Conservation (phyloP, 2,113 vertebrate species). For the Falcunculus frontatus region DNA sequence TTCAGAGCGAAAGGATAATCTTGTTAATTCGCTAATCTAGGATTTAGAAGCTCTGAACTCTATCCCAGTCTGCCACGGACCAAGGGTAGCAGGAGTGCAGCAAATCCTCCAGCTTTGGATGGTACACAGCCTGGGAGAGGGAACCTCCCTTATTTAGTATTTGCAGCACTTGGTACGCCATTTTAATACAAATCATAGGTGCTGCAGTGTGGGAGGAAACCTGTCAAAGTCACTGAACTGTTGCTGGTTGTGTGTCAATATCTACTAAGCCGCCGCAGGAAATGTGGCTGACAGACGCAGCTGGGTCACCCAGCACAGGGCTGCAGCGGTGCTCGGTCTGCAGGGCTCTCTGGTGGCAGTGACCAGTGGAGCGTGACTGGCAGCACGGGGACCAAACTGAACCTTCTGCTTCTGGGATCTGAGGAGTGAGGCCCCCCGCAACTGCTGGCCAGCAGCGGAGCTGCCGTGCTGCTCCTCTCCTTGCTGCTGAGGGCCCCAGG, state of each 20-base stretch:
- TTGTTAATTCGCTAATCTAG: background rate
- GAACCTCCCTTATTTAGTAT: background rate
- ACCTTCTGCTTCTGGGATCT: background rate
- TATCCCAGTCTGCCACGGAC: accelerated
- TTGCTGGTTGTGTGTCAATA: background rate
- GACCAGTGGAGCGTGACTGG: background rate
- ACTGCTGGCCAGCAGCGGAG: background rate
- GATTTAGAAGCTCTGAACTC: background rate
- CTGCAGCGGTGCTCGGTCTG: accelerated
- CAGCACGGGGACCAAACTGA: accelerated
- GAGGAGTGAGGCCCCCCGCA: accelerated
- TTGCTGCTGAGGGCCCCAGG: background rate
- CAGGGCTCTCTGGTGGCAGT: background rate
- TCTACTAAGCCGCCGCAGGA: background rate
- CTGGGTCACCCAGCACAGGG: background rate
- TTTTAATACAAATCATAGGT: background rate
- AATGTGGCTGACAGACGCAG: background rate
- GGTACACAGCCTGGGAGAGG: accelerated
- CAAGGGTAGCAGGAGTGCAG: accelerated
- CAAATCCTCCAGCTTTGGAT: background rate
- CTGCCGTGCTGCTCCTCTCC: background rate
- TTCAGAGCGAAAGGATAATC: slow-evolving; percentile 37
- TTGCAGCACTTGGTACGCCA: background rate
- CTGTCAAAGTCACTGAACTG: background rate
- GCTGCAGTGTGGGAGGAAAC: background rate